Base-by-base conservation (phyloP, 2,113 vertebrate species). In the Amblyopsis rosae region DNA sequence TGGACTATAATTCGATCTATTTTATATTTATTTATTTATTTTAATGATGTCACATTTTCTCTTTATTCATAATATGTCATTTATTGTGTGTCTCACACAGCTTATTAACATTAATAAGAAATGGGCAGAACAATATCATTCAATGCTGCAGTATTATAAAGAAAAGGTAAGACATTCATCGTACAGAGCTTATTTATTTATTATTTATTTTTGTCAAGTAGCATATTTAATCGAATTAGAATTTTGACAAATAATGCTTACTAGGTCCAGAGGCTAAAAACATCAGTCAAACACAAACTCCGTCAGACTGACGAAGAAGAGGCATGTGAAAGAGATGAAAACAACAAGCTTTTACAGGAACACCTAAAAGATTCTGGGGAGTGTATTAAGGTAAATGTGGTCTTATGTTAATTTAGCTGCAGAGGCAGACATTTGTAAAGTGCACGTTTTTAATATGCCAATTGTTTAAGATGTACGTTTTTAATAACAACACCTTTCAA, bases 61-160 rank as follows among this genome's bases (percentile, higher is more conserved):
- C 13, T 16, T 26, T 10, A 59, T 33, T 59, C 19, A 59, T 33
- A 32, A 12, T 12, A 15, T 26, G 45, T 53, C 1, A 3, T 46
- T 2, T 47, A 35, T 12, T 73, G 51, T 62, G 19, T 73, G 9
- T 71, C 67, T 75, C 13, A 53, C 73, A 70, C 74, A 92, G 91
- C 88, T 92, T 61, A 77, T 92, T 33, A 68, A 71, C 13, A 83
- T 91, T 17, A 92, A 92, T 16, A 83, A 81, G 64, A 80, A 70
- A 61, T 92, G 91, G 91, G 84, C 86, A 0, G 85, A 86, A 55
- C 84, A 92, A 67, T 91, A 91, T 74, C 49, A 62, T 13, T 66
- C 46, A 53, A 83, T 90, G 87, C 79, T 33, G 3, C 63, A 54
- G 19, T 80, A 70, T 49, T 91, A 86, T 79, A 82, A 77, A 73